Evolutionary conservation across 30 jellyfish, hydroid and myxozoan genomes (phyloP).

Genomic region (Nemopilema nomurai): DNA sequence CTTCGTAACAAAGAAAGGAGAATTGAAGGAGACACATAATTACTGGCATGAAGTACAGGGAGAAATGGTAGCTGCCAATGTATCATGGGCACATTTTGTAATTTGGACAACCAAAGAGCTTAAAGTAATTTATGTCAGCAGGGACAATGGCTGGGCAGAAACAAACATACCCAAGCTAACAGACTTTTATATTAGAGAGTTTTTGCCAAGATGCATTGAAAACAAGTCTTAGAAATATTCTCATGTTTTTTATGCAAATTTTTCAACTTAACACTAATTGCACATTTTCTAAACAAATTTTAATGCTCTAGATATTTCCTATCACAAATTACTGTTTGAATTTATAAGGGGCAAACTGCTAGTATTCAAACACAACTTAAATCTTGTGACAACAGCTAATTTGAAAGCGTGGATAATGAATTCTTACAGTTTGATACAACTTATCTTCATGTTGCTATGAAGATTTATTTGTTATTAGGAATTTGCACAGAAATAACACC

Average conservation of each 20-base stretch:
- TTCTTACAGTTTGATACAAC: neutral
- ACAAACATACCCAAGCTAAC: neutral
- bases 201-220: neutral
- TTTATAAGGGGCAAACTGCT: neutral
- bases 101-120: conserved; percentile 34
- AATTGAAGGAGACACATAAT: conserved; percentile 16
- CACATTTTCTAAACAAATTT: neutral
- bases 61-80: conserved; percentile 46
- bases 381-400: neutral
- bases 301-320: neutral
- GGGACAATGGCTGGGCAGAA: neutral
- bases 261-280: neutral
- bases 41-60: conserved; percentile 39
- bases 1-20: neutral
- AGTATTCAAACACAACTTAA: neutral
- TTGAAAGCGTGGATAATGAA: neutral
- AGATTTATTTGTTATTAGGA: neutral
- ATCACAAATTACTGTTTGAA: neutral
- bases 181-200: conserved; percentile 1
- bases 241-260: neutral
- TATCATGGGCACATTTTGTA: conserved; percentile 59
- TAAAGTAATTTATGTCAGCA: conserved; percentile 11
- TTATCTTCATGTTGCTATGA: neutral
- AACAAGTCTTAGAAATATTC: neutral
- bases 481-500: neutral